Evolutionary conservation across 2,113 vertebrate genomes (phyloP), one percentile per base, ranked within the genome.

Genomic region (Empidonax traillii): DNA sequence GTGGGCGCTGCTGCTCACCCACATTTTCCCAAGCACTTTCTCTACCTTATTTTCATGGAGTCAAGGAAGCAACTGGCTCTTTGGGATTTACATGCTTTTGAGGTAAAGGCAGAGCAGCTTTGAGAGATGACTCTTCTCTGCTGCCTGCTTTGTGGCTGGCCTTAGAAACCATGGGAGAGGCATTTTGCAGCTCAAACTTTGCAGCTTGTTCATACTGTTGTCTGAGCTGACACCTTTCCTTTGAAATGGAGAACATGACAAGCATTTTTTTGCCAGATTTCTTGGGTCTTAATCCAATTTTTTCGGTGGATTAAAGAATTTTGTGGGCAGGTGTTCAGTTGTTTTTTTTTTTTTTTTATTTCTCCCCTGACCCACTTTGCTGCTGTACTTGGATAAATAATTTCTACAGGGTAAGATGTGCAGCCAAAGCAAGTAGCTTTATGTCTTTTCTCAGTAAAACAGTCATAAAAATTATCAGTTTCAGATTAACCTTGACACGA

Each of bases 351-450:
- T 89, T 73, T 89, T 89, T 73, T 89, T n/a, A 55, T 52, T 52
- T 51, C 35, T 80, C 27, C 49, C 92, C 85, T 96, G 94, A 93
- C 76, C 80, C 72, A 80, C 56, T 87, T 96, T 61, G 68, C 76
- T 93, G 51, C 59, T 94, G 68, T 83, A 59, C 84, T 97, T 85
- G 96, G 94, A 91, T 89, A 94, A 97, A 62, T 94, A 96, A 95
- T 89, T 91, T 94, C 94, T 87, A 63, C 84, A 71, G 87, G 51
- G 86, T 94, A 89, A 63, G 63, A 96, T 87, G 61, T 3, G 52
- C 62, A 95, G 97, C 95, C 97, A 97, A 96, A 97, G 92, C 80
- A 93, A 91, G 93, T 93, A 93, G 86, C 93, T 97, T 96, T 52
- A 44, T 63, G 71, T 28, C 46, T 93, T 71, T 85, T 97, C 95